These are phyloP conservation scores for Petromus typicus DNA, from an alignment of 2,113 vertebrate genomes.

Conservation along the genomic window DNA sequence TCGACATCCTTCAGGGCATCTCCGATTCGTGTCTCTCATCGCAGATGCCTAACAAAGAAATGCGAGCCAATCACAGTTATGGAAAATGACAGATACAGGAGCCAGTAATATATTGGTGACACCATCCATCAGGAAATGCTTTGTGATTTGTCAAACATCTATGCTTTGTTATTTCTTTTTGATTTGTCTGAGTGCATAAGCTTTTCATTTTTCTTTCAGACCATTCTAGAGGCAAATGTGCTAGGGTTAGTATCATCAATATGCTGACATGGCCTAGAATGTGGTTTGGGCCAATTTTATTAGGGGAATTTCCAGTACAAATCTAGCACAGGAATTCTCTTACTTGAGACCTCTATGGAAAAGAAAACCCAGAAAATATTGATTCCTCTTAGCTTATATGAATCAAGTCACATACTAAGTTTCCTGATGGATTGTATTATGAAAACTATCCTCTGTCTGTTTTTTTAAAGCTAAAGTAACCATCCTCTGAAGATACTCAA, in stretches of 20 bases:
- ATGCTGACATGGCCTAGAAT: background rate
- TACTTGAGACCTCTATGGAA: background rate
- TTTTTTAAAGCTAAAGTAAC: constrained; percentile 29
- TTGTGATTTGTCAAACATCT: background rate
- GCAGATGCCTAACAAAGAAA: background rate
- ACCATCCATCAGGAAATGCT: background rate
- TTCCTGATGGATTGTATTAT: constrained; percentile 9
- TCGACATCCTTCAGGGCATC: background rate
- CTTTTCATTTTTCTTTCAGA: background rate
- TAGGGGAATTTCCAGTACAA: background rate
- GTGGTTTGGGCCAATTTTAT: background rate
- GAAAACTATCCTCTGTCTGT: background rate
- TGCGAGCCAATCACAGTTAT: background rate
- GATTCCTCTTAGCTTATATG: background rate
- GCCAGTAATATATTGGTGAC: background rate
- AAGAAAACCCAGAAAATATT: background rate
- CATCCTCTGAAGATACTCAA: background rate
- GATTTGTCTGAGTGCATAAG: background rate
- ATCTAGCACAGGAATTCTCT: background rate
- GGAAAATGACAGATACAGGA: background rate
- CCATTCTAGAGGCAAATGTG: background rate
- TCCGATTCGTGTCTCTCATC: background rate
- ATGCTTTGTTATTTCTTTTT: background rate
- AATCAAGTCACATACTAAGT: background rate
- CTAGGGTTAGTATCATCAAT: background rate